Conservation (phyloP, 2,113 vertebrate genomes). For the Loxodonta africana region DNA sequence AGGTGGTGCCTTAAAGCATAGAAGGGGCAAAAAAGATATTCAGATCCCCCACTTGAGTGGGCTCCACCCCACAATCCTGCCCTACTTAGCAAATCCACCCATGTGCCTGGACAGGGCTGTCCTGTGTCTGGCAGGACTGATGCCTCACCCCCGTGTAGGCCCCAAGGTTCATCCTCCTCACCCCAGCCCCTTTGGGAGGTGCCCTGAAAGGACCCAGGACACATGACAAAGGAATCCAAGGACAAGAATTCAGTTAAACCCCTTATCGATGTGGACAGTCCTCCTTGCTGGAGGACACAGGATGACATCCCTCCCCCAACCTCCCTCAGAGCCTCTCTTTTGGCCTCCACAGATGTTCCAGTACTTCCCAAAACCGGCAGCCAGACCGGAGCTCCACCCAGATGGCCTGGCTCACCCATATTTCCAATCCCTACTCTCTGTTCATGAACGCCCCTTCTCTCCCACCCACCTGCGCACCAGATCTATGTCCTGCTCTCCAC, state of each 20-base stretch:
- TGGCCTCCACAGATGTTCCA: neutral
- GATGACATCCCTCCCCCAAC: neutral
- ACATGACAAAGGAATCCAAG: neutral
- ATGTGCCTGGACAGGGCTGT: neutral
- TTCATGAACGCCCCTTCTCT: neutral
- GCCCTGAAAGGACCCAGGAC: neutral
- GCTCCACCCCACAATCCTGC: neutral
- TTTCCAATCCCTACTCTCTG: neutral
- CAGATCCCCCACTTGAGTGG: neutral
- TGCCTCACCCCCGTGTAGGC: neutral
- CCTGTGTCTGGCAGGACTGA: neutral
- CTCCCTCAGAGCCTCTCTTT: neutral
- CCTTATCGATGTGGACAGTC: neutral
- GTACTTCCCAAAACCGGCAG: neutral
- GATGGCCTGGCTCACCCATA: neutral
- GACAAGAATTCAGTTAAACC: neutral
- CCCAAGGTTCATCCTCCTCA: neutral
- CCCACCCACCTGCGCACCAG: neutral
- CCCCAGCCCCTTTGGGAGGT: neutral
- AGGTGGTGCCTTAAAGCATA: neutral
- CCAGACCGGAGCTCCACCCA: neutral
- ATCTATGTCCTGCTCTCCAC: neutral
- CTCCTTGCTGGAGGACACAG: neutral
- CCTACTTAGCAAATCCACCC: neutral
- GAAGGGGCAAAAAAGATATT: neutral